These are phyloP conservation scores for Oreochromis tanganicae DNA, from an alignment of 2,113 vertebrate genomes.

Conservation along the genomic window DNA sequence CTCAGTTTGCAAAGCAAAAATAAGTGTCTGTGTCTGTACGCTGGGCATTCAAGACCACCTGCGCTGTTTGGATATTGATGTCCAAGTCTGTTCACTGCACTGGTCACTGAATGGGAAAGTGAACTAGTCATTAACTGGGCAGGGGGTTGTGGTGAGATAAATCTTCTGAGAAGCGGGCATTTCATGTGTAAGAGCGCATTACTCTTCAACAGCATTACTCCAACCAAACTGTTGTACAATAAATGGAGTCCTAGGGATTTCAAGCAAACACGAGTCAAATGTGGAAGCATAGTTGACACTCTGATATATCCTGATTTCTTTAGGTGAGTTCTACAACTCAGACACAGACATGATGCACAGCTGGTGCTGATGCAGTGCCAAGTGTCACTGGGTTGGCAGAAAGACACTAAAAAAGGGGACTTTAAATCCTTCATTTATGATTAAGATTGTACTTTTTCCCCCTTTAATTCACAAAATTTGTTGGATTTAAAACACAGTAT, in stretches of 20 bases:
- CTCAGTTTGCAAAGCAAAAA: neutral
- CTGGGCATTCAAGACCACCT: neutral
- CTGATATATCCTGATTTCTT: neutral
- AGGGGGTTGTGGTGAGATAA: neutral
- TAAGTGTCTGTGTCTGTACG: neutral
- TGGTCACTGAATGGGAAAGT: neutral
- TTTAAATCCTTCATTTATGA: neutral
- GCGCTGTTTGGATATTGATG: neutral
- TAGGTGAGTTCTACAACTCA: neutral
- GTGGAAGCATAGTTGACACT: neutral
- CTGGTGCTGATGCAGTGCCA: slow-evolving; percentile 10
- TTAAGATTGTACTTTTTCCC: neutral
- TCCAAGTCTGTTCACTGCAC: neutral
- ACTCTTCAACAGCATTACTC: neutral
- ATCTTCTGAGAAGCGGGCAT: neutral
- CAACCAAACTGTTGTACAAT: neutral
- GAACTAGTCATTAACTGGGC: neutral
- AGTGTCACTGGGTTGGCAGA: neutral
- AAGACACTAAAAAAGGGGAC: neutral
- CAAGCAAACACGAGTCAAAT: neutral
- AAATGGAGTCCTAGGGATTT: neutral
- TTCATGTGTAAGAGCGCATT: neutral
- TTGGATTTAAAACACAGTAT: neutral
- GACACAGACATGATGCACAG: slow-evolving; percentile 12
- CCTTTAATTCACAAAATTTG: neutral